These are phyloP conservation scores for Xerus rutilus DNA, from an alignment of 2,797 vertebrate genomes.

Conservation along the genomic window DNA sequence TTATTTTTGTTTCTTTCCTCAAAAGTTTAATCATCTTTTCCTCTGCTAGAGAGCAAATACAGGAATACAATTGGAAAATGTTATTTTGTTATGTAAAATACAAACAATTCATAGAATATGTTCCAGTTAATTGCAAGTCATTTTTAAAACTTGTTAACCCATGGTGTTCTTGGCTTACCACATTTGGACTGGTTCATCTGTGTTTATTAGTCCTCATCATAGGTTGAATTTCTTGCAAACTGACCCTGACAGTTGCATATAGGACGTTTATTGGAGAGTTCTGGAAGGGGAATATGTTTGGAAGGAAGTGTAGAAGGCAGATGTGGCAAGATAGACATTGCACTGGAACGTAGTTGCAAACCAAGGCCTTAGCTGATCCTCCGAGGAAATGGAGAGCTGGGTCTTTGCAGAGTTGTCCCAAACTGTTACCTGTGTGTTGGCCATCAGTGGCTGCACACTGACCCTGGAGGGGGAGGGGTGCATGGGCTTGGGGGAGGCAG, in stretches of 20 bases:
- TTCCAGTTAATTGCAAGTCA: neutral
- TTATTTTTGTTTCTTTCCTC: neutral
- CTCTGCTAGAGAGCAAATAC: neutral
- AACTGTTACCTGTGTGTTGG: neutral
- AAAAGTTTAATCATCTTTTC: neutral
- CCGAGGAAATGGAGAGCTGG: neutral
- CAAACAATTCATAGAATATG: constrained; percentile 25
- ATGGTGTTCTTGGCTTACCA: neutral
- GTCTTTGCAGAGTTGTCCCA: neutral
- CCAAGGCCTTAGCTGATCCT: neutral
- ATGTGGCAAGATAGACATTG: neutral
- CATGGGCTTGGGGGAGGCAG: neutral
- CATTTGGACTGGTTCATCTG: neutral
- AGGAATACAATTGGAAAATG: constrained; percentile 12
- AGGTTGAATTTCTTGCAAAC: neutral
- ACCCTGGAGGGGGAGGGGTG: neutral
- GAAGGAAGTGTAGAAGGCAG: neutral
- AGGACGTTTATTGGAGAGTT: neutral
- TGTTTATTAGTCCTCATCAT: neutral
- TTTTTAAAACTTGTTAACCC: constrained; percentile 33
- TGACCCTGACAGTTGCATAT: neutral
- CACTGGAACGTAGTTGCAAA: neutral
- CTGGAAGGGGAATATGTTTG: neutral
- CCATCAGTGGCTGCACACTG: neutral
- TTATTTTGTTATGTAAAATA: constrained; percentile 7